Percentiles rank a stretch among this genome's conserved stretches.
Conservation (phyloP, 2,113 vertebrate genomes). For the Edolisoma coerulescens region DNA sequence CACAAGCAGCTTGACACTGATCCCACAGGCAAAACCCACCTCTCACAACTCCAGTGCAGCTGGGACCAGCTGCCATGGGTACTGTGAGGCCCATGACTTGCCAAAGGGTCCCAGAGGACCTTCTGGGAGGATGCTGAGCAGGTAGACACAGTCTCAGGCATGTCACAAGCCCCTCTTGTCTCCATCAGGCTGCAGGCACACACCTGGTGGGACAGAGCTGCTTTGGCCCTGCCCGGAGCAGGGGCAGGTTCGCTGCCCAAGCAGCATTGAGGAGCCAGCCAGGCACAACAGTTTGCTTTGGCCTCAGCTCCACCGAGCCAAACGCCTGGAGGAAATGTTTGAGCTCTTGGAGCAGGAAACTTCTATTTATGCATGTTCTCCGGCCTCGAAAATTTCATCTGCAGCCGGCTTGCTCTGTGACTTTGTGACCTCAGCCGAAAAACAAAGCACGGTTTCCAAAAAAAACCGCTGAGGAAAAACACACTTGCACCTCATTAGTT, state of each 20-base stretch:
- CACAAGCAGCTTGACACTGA: neutral
- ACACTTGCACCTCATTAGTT: slow-evolving; percentile 45
- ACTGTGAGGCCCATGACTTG: neutral
- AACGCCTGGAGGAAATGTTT: slow-evolving; percentile 52
- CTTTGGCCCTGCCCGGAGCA: neutral
- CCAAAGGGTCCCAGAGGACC: neutral
- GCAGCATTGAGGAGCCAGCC: neutral
- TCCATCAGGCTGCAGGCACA: neutral
- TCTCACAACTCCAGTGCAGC: neutral
- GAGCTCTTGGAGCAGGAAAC: slow-evolving; percentile 56
- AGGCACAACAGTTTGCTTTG: slow-evolving; percentile 19
- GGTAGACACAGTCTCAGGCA: neutral
- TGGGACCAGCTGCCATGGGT: neutral
- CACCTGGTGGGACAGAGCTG: neutral
- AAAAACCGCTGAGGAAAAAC: neutral
- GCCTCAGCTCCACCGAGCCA: neutral
- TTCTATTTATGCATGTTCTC: slow-evolving; percentile 60
- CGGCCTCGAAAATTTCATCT: slow-evolving; percentile 58
- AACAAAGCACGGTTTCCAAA: slow-evolving; percentile 58
- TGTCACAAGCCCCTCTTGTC: neutral
- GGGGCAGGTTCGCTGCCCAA: neutral
- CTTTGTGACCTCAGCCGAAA: slow-evolving; percentile 57
- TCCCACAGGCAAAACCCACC: neutral
- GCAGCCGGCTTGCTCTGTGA: slow-evolving; percentile 32
- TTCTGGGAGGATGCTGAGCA: neutral